These are phyloP conservation scores for Asarcornis scutulata DNA, from an alignment of 2,113 vertebrate species.

Conservation along the genomic window DNA sequence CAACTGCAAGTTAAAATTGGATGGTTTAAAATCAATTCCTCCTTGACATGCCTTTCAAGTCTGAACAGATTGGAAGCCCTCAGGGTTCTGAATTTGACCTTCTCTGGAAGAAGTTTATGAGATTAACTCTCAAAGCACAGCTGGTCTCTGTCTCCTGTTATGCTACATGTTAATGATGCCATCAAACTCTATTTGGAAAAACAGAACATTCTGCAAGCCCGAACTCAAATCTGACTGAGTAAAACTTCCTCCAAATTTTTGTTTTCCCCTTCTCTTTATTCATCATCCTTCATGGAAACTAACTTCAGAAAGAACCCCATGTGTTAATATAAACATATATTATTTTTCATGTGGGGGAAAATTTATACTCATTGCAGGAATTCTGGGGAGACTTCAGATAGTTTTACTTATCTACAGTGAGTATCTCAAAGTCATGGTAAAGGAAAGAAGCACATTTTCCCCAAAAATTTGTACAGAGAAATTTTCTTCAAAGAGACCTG, in stretches of 20 bases:
- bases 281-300: background rate
- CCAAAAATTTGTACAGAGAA: background rate
- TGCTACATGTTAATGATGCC: conserved; percentile 45
- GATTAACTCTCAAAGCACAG: conserved; percentile 63
- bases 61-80: conserved; percentile 63
- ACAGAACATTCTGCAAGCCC: conserved; percentile 29
- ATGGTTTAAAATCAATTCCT: conserved; percentile 47
- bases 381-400: background rate
- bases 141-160: conserved; percentile 44
- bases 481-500: background rate
- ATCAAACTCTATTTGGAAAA: conserved; percentile 47
- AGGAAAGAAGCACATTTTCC: background rate
- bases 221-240: background rate
- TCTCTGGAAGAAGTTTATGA: conserved; percentile 62
- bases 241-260: conserved; percentile 19
- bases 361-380: background rate
- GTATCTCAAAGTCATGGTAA: background rate
- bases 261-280: background rate
- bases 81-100: conserved; percentile 52
- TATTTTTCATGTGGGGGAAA: background rate
- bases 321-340: background rate
- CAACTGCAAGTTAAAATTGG: conserved; percentile 18
- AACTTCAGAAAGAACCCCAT: background rate
- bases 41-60: conserved; percentile 67
- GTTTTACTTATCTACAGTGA: background rate